Evolutionary conservation across 2,888 invertebrate genomes (phyloP), one percentile per base, ranked within the genome.

Genomic region (Agriopis marginaria): DNA sequence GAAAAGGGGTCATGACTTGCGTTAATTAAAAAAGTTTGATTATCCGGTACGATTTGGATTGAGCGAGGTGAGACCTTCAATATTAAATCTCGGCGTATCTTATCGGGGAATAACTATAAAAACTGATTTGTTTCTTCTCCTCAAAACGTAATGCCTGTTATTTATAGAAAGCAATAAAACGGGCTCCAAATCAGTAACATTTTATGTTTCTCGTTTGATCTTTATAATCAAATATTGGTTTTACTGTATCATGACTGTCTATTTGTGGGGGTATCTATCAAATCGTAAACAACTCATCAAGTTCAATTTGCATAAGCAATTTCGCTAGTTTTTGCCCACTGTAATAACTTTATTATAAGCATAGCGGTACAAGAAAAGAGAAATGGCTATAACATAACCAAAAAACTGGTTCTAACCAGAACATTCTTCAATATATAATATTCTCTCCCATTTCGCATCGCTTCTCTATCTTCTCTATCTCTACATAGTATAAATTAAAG

Each of bases 101-200:
- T 56, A 65, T 62, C 50, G 60, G 44, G 12, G 51, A 53, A 61
- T 56, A 62, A 40, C 65, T 40, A 63, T 66, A 58, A 66, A 65
- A 65, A 39, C 65, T 53, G 63, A 65, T 70, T 70, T 63, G 58
- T 65, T 65, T 74, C 72, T 68, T 70, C 69, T 56, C 59, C 69
- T 56, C 59, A 60, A 67, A 72, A 72, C 17, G 56, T 63, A 44
- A 62, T 54, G 66, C 42, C 23, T 66, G 42, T 78, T 83, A 80
- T 83, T 81, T 79, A 81, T 81, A 72, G 77, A 66, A 55, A 63
- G 74, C 71, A 79, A 78, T 82, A 80, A 83, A 63, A 64, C 70
- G 56, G 45, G 55, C 53, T 60, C 66, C 65, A 73, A 77, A 74
- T 78, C 75, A 71, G 68, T 73, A 67, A 72, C 67, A 75, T 77